Base-by-base conservation (phyloP, 2,797 vertebrate species). In the Clarias pachynema region DNA sequence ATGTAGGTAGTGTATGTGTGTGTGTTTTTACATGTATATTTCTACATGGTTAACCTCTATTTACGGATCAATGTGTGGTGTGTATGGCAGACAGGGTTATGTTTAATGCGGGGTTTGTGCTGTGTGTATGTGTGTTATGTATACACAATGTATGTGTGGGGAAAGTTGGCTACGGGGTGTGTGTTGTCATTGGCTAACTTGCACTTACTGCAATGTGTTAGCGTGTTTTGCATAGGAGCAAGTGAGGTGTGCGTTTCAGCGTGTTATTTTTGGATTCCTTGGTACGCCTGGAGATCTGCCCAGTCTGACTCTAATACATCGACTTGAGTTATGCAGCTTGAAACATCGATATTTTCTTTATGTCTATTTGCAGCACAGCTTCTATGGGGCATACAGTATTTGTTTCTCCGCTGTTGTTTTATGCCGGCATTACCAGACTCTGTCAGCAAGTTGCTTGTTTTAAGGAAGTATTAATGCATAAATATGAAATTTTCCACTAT, bases 111-210 rank as follows among this genome's bases (percentile, higher is more conserved):
- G 9, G 79, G 79, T 66, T 66, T 66, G 62, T 49, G 37, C 4
- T 20, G 7, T 10, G 78, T 29, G 37, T 44, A 20, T 44, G 9
- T 49, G 44, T 49, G 49, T 20, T 10, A 62, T 29, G 37, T 26
- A 44, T 44, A 5, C 59, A 26, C 59, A 18, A 3, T 79, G 44
- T 56, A 56, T 53, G 62, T 31, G n/a, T 49, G 78, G 37, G 79
- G 10, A 63, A 62, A 62, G 10, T 65, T 79, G 78, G 77, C 59
- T 59, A 12, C 60, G 49, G 74, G 59, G 74, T 63, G 60, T 82
- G 7, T 86, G 83, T 89, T 87, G 88, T 77, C 16, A 62, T 88
- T 89, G 88, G 81, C 83, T 4, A 2, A 49, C 59, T 26, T 79
- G 59, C 24, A 62, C 57, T 65, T 70, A 53, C n/a, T 65, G 72